phyloP scores from a whole-genome alignment of 2,113 vertebrate species.

The Corythoichthys haematopterus region DNA sequence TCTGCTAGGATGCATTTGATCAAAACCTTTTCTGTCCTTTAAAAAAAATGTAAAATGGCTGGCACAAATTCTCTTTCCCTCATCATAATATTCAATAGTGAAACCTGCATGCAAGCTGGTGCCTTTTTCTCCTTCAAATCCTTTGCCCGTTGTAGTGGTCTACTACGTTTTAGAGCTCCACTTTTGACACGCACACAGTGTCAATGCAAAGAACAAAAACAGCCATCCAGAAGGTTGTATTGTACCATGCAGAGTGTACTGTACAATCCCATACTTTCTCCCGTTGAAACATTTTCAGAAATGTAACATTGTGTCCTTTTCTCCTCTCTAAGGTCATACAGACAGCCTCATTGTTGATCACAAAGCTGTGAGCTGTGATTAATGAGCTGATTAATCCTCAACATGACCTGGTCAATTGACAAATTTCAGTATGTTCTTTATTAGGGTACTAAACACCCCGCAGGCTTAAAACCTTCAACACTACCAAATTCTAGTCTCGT shows the following conservation, averaged over 20 bases:
- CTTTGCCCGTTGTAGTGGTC: too few relatives aligned
- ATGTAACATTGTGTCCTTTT: background rate
- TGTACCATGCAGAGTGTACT: background rate
- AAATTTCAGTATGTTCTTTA: conserved; percentile 26
- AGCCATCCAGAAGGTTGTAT: background rate
- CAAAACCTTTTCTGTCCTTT: too few relatives aligned
- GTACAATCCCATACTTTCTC: background rate
- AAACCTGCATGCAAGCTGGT: too few relatives aligned
- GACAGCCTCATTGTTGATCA: conserved; percentile 38
- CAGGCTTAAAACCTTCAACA: conserved; percentile 57
- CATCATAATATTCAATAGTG: too few relatives aligned
- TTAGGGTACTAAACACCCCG: conserved; percentile 35
- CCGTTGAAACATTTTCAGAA: background rate
- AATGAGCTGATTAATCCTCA: conserved; percentile 46
- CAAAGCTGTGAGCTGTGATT: conserved; percentile 63
- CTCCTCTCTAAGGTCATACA: conserved; percentile 11
- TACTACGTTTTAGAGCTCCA: too few relatives aligned
- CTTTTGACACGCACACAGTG: too few relatives aligned
- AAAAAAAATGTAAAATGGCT: too few relatives aligned
- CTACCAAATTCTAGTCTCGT: conserved; percentile 41
- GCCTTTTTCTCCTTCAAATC: too few relatives aligned
- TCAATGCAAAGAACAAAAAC: background rate
- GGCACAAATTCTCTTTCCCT: too few relatives aligned
- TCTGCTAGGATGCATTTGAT: too few relatives aligned
- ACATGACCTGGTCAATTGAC: conserved; percentile 38